Evolutionary conservation across 2,797 vertebrate genomes (phyloP), one percentile per base, ranked within the genome.

Genomic region (Tenualosa thibaudeaui): DNA sequence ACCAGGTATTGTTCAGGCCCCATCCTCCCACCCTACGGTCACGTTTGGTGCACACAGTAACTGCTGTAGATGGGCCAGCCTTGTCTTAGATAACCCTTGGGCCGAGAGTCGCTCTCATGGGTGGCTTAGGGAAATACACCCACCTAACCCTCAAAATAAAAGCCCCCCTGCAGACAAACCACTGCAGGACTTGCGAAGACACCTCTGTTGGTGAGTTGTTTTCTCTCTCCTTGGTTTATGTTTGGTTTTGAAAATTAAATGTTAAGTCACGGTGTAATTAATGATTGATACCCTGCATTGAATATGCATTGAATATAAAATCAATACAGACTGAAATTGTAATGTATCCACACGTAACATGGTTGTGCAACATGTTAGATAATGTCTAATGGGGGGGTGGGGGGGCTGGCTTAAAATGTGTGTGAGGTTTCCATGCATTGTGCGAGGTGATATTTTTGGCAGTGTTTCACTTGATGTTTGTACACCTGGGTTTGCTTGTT

Each of bases 91-190:
- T 85, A 85, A 91, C 81, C 86, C 88, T 87, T 89, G 86, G 90
- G 85, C 68, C 81, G 81, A 88, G 81, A 5, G 87, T 43, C 4
- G 87, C 89, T 84, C 24, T 84, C 62, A 84, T 46, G 90, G 90
- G 92, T 93, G 92, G 91, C 89, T 89, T 86, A 84, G 49, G 19
- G 37, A 56, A 58, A 19, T 90, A 90, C 94, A 91, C 92, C 92
- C 93, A 88, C 91, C 68, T 12, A 0, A 5, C 54, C 43, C 5
- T 86, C 85, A 81, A 89, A 84, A 89, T 87, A 90, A 90, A 91
- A 90, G 87, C 88, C 83, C 43, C 5, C 13, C 62, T 83, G 40
- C 49, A 9, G n/a, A 40, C 56, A 58, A 62, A 62, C 43, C 71
- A 78, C 71, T 78, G 71, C 71, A 78, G 5, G 17, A 43, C 37